Conservation (phyloP, 30 jellyfish, hydroid and myxozoan genomes). For the Nemopilema nomurai region DNA sequence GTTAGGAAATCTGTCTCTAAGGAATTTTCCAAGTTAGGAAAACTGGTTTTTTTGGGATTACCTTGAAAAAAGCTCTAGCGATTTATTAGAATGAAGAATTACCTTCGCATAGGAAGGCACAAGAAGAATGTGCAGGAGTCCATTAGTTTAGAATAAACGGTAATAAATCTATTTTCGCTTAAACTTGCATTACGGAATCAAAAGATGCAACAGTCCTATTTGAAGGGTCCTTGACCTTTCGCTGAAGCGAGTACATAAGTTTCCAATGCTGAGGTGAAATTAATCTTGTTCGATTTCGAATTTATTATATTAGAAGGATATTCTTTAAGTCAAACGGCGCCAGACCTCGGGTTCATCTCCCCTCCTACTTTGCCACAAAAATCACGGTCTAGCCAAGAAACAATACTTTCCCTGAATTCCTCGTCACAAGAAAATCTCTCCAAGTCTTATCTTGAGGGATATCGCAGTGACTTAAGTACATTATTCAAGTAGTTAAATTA, state of each 20-base stretch:
- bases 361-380: slow-evolving; percentile 40
- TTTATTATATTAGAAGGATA: not conserved
- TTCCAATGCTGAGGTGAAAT: not conserved
- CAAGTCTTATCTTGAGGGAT: not conserved
- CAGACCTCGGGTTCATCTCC: slow-evolving; percentile 21
- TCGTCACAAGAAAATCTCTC: slow-evolving; percentile 1
- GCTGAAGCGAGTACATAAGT: not conserved
- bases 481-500: slow-evolving; percentile 8
- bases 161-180: too few species aligned
- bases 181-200: too few species aligned
- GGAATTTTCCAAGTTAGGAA: too few species aligned
- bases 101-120: too few species aligned
- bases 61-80: too few species aligned
- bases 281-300: not conserved
- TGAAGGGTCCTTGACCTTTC: too few species aligned
- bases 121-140: too few species aligned
- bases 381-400: slow-evolving; percentile 35
- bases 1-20: too few species aligned
- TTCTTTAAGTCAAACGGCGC: slow-evolving; percentile 23
- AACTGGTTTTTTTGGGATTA: too few species aligned
- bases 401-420: slow-evolving; percentile 3
- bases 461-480: slow-evolving; percentile 14
- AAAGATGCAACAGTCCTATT: too few species aligned
- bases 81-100: too few species aligned
- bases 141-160: too few species aligned